Base-by-base conservation (phyloP, 2,113 vertebrate species). In the Australoheros scitulus region DNA sequence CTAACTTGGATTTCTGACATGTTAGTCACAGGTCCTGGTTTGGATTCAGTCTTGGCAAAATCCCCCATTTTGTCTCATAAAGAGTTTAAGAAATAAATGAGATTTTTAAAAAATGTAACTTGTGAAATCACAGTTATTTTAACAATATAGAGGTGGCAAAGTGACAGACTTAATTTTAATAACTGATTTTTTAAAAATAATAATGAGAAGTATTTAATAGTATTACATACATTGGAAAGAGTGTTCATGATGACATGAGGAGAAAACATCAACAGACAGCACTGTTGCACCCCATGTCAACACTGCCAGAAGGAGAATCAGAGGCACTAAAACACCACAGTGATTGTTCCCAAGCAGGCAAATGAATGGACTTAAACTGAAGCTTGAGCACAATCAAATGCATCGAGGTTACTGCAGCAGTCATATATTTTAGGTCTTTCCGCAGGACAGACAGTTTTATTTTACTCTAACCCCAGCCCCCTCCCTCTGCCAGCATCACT, bases 281-380 rank as follows among this genome's bases (percentile, higher is more conserved):
- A 0, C 11, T 7, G 8, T 0, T 47, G 15, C 22, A 11, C 9
- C 22, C 50, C 22, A 0, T 68, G 9, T 68, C 43, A 68, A 18
- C 14, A 11, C 24, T 68, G 38, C 63, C 0, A 1, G 8, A 68
- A 11, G 63, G n/a, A 26, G 63, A 6, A 0, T 38, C 64, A 68
- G 64, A 29, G 64, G 3, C 64, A 29, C 64, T 50, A 50, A 70
- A 70, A 29, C 64, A 18, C 41, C 14, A 18, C 22, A 0, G 9
- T 2, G 41, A 24, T 50, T 0, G 15, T 70, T 29, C 41, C 41
- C 24, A 7, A 29, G 47, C 41, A 47, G 0, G 41, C 41, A 68
- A 47, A 26, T 15, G 6, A 68, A 47, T 26, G 26, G 41, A 68
- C 41, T 47, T 68, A 22, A 68, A 18, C 41, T 50, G 64, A 24